Conservation (phyloP, 1,140 invertebrate genomes). For the Lepidurus arcticus region DNA sequence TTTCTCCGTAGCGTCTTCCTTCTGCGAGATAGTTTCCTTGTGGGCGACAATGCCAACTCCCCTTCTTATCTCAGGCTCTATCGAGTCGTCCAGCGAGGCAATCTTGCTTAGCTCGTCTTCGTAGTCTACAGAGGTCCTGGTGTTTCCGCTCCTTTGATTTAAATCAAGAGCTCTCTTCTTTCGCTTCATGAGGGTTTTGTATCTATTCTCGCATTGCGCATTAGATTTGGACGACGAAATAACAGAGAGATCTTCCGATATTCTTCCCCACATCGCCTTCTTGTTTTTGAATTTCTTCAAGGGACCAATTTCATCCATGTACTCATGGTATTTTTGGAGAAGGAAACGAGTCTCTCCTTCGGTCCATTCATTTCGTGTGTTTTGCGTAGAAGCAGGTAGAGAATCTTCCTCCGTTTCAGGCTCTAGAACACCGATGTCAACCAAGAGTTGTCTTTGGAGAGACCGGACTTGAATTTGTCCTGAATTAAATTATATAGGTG, state of each 20-base stretch:
- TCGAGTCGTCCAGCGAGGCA: neutral
- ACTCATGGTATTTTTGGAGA: neutral
- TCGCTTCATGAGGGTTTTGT: neutral
- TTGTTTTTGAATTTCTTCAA: neutral
- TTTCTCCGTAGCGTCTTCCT: neutral
- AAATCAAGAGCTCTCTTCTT: neutral
- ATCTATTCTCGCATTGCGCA: neutral
- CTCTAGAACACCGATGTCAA: neutral
- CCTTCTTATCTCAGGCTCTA: neutral
- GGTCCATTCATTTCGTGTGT: neutral
- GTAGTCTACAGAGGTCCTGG: neutral
- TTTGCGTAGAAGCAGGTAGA: neutral
- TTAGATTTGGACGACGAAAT: neutral
- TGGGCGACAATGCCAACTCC: neutral
- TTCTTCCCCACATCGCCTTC: neutral
- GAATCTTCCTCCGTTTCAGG: neutral
- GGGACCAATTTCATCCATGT: neutral
- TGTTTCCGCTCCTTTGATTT: neutral
- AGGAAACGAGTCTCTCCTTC: neutral
- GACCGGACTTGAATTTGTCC: neutral
- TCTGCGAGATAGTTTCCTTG: neutral
- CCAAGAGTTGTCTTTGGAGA: neutral
- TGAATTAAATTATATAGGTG: neutral
- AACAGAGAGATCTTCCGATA: neutral
- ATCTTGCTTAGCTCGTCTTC: neutral